These are phyloP conservation scores for Sander lucioperca DNA, from an alignment of 2,113 vertebrate species.

Conservation along the genomic window DNA sequence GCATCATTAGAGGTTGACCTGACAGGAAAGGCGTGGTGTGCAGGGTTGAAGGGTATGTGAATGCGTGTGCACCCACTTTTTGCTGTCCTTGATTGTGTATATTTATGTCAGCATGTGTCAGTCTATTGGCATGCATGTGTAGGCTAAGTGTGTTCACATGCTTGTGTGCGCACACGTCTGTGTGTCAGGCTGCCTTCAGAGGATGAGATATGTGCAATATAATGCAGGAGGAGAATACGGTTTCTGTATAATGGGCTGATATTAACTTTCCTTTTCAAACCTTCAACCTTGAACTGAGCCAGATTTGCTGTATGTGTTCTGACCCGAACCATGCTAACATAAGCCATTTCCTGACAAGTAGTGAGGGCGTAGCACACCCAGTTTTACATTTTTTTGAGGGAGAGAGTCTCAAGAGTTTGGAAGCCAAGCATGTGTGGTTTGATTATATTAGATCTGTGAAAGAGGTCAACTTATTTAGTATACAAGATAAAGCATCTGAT, in stretches of 20 bases:
- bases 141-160: constrained; percentile 25
- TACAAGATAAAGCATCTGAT: background rate
- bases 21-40: constrained; percentile 60
- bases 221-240: constrained; percentile 33
- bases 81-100: constrained; percentile 42
- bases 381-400: background rate
- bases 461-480: background rate
- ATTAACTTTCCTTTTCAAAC: constrained; percentile 55
- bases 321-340: constrained; percentile 4
- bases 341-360: constrained; percentile 9
- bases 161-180: constrained; percentile 8
- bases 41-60: constrained; percentile 43
- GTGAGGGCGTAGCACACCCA: background rate
- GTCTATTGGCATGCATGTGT: constrained; percentile 9
- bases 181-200: constrained; percentile 35
- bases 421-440: background rate
- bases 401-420: background rate
- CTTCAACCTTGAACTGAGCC: constrained; percentile 66
- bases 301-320: background rate
- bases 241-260: constrained; percentile 48
- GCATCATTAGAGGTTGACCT: constrained; percentile 73
- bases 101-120: constrained; percentile 6
- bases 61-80: constrained; percentile 6
- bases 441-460: background rate
- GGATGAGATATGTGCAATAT: constrained; percentile 53